A percentile compares a stretch with the other conserved stretches of the same genome.
These are phyloP conservation scores for Acestrorhynchus altus DNA, from an alignment of 2,797 vertebrate species.

Conservation along the genomic window DNA sequence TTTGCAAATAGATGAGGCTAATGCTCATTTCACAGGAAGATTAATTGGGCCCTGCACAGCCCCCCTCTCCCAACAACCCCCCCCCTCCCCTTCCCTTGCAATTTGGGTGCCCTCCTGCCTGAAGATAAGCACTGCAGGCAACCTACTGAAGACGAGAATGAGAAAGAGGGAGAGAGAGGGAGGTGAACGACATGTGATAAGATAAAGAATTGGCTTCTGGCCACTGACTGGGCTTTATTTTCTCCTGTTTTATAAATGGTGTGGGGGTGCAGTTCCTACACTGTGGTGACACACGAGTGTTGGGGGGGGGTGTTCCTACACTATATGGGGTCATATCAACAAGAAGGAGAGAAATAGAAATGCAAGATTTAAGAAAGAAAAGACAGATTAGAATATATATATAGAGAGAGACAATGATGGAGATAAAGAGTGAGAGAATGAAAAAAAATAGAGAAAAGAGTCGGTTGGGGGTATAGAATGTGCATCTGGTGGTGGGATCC, in stretches of 20 bases:
- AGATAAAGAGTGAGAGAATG: background rate
- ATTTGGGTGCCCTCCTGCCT: conserved; percentile 45
- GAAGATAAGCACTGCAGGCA: conserved; percentile 55
- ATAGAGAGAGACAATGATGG: background rate
- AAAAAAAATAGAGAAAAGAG: background rate
- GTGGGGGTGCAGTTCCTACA: conserved; percentile 27
- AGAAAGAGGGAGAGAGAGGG: conserved; percentile 4
- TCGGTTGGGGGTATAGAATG: background rate
- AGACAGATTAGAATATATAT: background rate
- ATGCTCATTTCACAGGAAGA: conserved; percentile 53
- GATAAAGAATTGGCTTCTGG: conserved; percentile 48
- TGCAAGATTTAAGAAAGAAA: background rate
- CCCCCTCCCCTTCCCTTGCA: background rate
- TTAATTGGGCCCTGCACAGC: conserved; percentile 37
- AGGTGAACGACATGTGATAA: conserved; percentile 44
- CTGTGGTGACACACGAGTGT: background rate
- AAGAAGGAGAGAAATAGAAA: background rate
- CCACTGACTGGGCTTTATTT: conserved; percentile 44
- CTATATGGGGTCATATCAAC: background rate
- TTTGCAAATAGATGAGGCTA: conserved; percentile 53
- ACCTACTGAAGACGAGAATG: conserved; percentile 25
- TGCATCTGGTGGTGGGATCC: conserved; percentile 60
- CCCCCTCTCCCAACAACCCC: background rate
- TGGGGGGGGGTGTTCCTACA: background rate
- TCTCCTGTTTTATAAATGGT: conserved; percentile 36